Conservation (phyloP, 2,797 vertebrate genomes). For the Pygocentrus nattereri region DNA sequence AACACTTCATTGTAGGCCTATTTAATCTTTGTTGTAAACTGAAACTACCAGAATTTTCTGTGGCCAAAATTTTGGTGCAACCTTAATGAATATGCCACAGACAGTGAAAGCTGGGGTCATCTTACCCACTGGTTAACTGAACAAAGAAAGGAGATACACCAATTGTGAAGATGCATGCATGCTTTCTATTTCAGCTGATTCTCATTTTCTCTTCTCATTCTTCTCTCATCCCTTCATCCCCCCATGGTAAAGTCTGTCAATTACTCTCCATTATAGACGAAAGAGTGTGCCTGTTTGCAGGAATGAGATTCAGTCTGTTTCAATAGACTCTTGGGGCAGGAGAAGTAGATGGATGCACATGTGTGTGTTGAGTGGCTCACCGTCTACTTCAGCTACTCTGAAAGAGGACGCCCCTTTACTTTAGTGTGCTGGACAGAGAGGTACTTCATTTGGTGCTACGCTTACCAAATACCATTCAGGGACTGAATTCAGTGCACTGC, state of each 20-base stretch:
- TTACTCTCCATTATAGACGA: conserved; percentile 56
- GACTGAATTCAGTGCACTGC: conserved; percentile 11
- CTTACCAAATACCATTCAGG: conserved; percentile 29
- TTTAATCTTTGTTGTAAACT: no score
- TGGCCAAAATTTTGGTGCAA: neutral
- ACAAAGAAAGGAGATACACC: conserved; percentile 55
- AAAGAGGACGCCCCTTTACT: neutral
- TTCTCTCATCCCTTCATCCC: conserved; percentile 14
- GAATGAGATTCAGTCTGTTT: conserved; percentile 40
- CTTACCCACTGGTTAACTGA: conserved; percentile 11
- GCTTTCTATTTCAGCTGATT: conserved; percentile 58
- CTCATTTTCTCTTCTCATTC: conserved; percentile 18
- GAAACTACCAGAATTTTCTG: no score
- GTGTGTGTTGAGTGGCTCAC: conserved; percentile 35
- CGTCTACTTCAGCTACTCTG: conserved; percentile 31
- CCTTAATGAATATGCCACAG: neutral
- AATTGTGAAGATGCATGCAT: conserved; percentile 42
- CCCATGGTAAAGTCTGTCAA: conserved; percentile 20
- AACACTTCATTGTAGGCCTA: no score
- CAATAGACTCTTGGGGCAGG: conserved; percentile 8
- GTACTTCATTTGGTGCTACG: neutral
- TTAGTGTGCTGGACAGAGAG: neutral
- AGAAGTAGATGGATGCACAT: conserved; percentile 21
- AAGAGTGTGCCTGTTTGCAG: conserved; percentile 28
- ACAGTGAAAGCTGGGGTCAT: conserved; percentile 6